Conservation (phyloP, 2,113 vertebrate species). For the Xerus inauris region DNA sequence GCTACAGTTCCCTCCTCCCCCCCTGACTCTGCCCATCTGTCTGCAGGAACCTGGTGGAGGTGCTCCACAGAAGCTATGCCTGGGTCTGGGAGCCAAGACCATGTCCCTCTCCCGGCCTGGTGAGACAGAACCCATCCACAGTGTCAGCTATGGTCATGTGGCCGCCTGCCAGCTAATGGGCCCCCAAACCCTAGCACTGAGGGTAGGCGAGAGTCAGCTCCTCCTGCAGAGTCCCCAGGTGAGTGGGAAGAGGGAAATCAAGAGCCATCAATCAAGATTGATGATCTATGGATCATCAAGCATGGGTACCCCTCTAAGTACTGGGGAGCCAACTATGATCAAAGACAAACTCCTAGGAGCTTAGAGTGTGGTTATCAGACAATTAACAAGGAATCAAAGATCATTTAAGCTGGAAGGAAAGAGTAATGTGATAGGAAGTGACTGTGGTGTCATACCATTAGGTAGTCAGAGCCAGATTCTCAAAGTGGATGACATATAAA, state of each 20-base stretch:
- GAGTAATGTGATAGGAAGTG: not conserved
- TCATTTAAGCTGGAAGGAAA: not conserved
- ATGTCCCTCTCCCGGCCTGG: conserved; percentile 94
- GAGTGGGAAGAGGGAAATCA: not conserved
- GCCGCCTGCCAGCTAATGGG: conserved; percentile 93
- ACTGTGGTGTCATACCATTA: not conserved
- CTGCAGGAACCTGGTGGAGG: conserved; percentile 89
- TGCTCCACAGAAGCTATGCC: conserved; percentile 92
- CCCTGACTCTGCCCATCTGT: conserved; percentile 31
- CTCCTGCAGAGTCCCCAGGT: conserved; percentile 95
- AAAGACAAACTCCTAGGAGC: not conserved
- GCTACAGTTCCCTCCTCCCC: not conserved
- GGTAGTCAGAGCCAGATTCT: not conserved
- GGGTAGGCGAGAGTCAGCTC: conserved; percentile 91
- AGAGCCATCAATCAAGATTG: too few relatives aligned
- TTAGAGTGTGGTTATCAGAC: not conserved
- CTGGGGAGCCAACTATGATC: not conserved
- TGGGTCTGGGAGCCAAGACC: conserved; percentile 92
- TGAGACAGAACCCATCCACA: conserved; percentile 93
- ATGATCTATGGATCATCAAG: not conserved
- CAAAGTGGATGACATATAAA: not conserved
- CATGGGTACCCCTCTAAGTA: not conserved
- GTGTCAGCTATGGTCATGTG: conserved; percentile 93
- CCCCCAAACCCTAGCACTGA: conserved; percentile 93
- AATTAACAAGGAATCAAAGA: not conserved